These are phyloP conservation scores for Cabera pusaria DNA, from an alignment of 2,888 invertebrate species.

Conservation along the genomic window DNA sequence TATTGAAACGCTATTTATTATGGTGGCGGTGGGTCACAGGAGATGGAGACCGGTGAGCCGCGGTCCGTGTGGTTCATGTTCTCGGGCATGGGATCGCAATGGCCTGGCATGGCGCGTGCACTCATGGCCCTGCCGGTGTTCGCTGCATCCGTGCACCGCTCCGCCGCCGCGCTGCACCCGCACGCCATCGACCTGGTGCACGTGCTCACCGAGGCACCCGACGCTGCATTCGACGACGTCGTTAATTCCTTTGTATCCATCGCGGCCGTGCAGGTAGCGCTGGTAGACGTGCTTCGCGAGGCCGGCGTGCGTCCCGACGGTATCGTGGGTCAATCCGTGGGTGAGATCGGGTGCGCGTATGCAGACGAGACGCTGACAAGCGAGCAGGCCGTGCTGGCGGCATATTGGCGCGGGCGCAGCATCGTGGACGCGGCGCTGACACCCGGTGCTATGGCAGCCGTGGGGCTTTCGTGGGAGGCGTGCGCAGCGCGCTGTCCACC, in stretches of 20 bases:
- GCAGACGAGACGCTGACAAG: conserved; percentile 97
- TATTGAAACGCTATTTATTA: no score
- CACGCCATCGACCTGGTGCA: conserved; percentile 93
- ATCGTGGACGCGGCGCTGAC: conserved; percentile 89
- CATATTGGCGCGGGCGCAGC: conserved; percentile 96
- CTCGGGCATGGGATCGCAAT: conserved; percentile 99
- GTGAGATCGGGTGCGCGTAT: conserved; percentile 97
- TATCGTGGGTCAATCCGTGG: conserved; percentile 97
- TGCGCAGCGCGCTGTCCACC: conserved; percentile 88
- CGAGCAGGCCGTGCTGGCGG: conserved; percentile 96
- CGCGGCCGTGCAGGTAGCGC: conserved; percentile 97
- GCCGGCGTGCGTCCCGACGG: conserved; percentile 94
- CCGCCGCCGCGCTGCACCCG: conserved; percentile 89
- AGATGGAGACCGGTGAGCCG: conserved; percentile 68
- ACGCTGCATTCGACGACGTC: conserved; percentile 92
- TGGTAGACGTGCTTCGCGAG: conserved; percentile 93
- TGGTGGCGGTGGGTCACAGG: conserved; percentile 37
- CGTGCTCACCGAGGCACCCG: conserved; percentile 89
- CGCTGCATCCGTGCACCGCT: conserved; percentile 89
- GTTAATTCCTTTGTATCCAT: conserved; percentile 96
- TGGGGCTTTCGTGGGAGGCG: conserved; percentile 95
- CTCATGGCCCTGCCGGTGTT: conserved; percentile 93
- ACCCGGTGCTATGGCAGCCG: conserved; percentile 95
- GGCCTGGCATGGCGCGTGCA: conserved; percentile 96
- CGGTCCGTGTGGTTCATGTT: conserved; percentile 97